Evolutionary conservation across 2,888 invertebrate genomes (phyloP), one percentile per base, ranked within the genome.

Genomic region (Chrysolina oricalcia): DNA sequence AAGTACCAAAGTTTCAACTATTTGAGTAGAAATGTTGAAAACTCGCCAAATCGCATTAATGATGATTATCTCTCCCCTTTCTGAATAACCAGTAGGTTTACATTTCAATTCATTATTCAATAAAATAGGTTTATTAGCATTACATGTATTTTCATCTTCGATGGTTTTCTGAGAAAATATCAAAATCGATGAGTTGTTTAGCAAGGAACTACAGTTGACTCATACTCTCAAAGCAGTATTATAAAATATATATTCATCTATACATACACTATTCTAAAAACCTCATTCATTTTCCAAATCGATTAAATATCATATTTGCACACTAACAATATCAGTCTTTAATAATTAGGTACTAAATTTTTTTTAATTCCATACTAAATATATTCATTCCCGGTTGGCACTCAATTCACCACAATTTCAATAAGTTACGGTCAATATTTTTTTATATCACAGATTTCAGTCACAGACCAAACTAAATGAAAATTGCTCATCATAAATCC

Each of bases 381-480:
- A 82, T 75, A 76, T 72, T 70, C 75, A 76, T 72, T 69, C 74
- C 76, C 74, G 75, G 76, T 79, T 79, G 81, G 80, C 82, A 81
- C 80, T 77, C 73, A 72, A 73, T 76, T 80, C 77, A 80, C 76
- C 80, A 79, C 65, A 76, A 75, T 70, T 75, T 66, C 23, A 77
- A 79, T 74, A 79, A 75, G 73, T 80, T 76, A 78, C 70, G 76
- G 75, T 78, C 76, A 78, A 76, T 77, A 75, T 63, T 78, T 59
- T n/a, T 59, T 77, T 80, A 79, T 85, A 85, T 85, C 85, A 85
- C 85, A 85, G 85, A 84, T 81, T 82, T 77, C 80, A 82, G 84
- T 85, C 83, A 84, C 81, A 82, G 82, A 82, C 82, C 83, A 83
- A 81, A 77, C 74, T 76, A 68, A 53, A 68, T 50, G 17, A 67